Base-by-base conservation (phyloP, 2,888 invertebrate genomes). In the Agrotis puta region DNA sequence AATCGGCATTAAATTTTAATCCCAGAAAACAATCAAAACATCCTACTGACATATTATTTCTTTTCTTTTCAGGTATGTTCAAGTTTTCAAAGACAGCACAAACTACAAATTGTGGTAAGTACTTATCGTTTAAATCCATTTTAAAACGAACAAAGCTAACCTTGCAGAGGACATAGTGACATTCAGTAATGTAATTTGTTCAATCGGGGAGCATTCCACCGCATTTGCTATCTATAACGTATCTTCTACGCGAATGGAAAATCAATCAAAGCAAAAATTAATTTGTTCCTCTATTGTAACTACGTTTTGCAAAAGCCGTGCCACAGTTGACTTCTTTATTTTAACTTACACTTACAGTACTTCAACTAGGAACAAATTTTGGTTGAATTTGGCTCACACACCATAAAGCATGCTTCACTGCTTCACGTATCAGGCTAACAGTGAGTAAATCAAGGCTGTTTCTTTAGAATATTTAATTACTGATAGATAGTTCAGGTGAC, bases 241-340 rank as follows among this genome's bases (percentile, higher is more conserved):
- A 64, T 74, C 45, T 58, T 74, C 43, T 48, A 33, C 45, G 45
- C 18, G 33, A 48, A 63, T 39, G 45, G 43, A 45, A 48, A 63
- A 43, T 71, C 47, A 20, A 76, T 81, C 61, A 75, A 81, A 57
- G 57, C 81, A 81, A 62, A 81, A 81, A 75, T 75, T 45, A 16
- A 74, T 79, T 57, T 33, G 22, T 22, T 54, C 13, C 14, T 27
- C 59, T 66, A 58, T 67, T 77, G 58, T 63, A 24, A 58, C 68
- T 24, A 47, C 57, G 45, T 67, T 65, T 70, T 65, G 47, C 24
- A 48, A 63, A 64, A 63, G n/a, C 27, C 45, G 43, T 54, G 13
- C 11, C 33, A 56, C 33, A 20, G 56, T 33, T 33, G 6, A 24
- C 24, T 14, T 33, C 1, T 56, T 56, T 39, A 11, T 33, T 27